A percentile compares a stretch with the other conserved stretches of the same genome.
These are phyloP conservation scores for Sphenodon punctatus DNA, from an alignment of 2,797 vertebrate genomes.

Conservation along the genomic window DNA sequence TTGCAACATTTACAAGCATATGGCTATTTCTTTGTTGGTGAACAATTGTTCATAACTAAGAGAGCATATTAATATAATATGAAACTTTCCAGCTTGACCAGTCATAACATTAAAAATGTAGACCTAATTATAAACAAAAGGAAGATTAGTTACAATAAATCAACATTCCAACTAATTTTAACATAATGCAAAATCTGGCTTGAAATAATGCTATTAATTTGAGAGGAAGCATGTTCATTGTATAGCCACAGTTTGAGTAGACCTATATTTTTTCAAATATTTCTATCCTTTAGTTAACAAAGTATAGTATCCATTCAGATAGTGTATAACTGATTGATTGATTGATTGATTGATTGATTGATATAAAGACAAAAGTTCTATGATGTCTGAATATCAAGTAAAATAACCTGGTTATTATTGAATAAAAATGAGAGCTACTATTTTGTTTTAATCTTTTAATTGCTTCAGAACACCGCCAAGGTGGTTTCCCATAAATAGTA, in stretches of 20 bases:
- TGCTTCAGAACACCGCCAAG: constrained; percentile 22
- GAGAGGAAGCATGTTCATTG: background rate
- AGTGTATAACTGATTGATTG: no score
- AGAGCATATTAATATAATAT: background rate
- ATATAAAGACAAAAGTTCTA: background rate
- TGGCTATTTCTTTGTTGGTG: background rate
- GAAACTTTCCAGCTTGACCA: background rate
- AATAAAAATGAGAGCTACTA: background rate
- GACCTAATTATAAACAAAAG: constrained; percentile 12
- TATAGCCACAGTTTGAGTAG: background rate
- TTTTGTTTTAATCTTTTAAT: background rate
- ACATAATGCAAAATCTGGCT: background rate
- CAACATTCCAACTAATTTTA: background rate
- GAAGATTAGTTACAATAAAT: background rate
- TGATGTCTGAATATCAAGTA: constrained; percentile 2
- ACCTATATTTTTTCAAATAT: no score
- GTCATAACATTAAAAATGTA: background rate
- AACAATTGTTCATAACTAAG: constrained; percentile 7
- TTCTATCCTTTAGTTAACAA: no score
- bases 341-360: constrained; percentile 2
- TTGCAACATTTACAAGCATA: background rate
- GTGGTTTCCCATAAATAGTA: background rate
- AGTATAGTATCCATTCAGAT: background rate
- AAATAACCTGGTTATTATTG: constrained; percentile 1
- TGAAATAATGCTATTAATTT: background rate